phyloP scores from a whole-genome alignment of 2,888 invertebrate species.

The Eulithis testata region DNA sequence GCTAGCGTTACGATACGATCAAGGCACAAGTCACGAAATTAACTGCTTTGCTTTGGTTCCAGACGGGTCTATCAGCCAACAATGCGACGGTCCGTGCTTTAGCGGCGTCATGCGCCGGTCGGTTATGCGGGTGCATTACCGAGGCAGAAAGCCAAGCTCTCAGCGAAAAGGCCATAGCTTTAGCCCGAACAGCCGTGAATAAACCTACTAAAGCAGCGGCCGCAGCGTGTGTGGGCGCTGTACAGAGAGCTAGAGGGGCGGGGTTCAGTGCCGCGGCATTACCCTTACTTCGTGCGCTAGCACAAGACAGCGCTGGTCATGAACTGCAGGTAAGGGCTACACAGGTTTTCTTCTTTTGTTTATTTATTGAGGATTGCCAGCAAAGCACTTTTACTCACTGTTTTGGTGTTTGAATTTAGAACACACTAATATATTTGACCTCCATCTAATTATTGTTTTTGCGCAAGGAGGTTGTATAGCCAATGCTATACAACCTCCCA shows the following conservation, averaged over 20 bases:
- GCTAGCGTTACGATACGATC: no score
- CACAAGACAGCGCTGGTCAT: constrained; percentile 96
- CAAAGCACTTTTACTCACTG: no score
- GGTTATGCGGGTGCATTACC: constrained; percentile 85
- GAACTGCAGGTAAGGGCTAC: constrained; percentile 91
- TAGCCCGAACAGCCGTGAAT: constrained; percentile 61
- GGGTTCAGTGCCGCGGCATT: constrained; percentile 98
- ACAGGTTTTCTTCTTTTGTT: no score
- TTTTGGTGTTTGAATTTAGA: no score
- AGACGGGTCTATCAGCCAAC: constrained; percentile 89
- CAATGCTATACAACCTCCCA: no score
- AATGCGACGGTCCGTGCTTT: constrained; percentile 95
- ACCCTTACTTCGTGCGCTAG: constrained; percentile 96
- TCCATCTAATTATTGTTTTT: no score
- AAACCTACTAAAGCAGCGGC: constrained; percentile 66
- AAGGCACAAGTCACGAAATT: no score
- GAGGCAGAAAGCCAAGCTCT: constrained; percentile 71
- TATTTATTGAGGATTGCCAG: no score
- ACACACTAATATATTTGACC: no score
- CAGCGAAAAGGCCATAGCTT: constrained; percentile 63
- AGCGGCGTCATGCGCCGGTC: constrained; percentile 97
- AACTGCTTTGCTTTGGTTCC: constrained; percentile 35
- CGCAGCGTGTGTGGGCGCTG: constrained; percentile 94
- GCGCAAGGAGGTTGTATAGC: no score
- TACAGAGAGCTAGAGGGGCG: constrained; percentile 97